These are phyloP conservation scores for Notodonta dromedarius DNA, from an alignment of 2,888 invertebrate species.

Conservation along the genomic window DNA sequence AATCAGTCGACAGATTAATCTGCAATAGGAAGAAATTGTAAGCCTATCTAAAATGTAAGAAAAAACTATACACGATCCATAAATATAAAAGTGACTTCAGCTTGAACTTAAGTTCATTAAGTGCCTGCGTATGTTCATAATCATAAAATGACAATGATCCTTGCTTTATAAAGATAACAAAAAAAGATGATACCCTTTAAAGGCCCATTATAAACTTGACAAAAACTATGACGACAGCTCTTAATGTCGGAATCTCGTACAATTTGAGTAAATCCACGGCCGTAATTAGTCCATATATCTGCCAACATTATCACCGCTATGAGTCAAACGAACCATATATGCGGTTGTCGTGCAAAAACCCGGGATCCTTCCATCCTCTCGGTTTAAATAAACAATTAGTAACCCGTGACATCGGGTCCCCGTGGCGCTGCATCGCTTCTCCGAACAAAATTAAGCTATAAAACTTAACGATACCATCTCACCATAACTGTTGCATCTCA, in stretches of 20 bases:
- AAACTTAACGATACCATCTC: conserved; percentile 67
- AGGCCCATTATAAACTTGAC: background rate
- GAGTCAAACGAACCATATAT: conserved; percentile 44
- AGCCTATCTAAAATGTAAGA: no score
- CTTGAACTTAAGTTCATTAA: background rate
- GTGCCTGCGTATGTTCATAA: background rate
- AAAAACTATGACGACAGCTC: conserved; percentile 40
- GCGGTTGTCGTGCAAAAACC: conserved; percentile 41
- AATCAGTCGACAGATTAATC: no score
- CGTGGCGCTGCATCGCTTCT: conserved; percentile 32
- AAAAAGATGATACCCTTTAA: background rate
- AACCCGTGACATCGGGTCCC: conserved; percentile 16
- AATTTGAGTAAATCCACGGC: conserved; percentile 43
- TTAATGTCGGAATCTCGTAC: conserved; percentile 40
- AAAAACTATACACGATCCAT: no score
- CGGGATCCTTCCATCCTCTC: conserved; percentile 41
- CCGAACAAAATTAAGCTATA: conserved; percentile 69
- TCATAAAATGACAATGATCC: background rate
- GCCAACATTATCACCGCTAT: conserved; percentile 23
- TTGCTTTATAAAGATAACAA: background rate
- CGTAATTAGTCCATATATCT: conserved; percentile 39
- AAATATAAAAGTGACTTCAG: background rate
- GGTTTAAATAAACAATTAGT: conserved; percentile 52
- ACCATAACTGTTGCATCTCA: conserved; percentile 44
- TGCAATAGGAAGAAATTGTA: no score